Evolutionary conservation across 2,888 invertebrate species (phyloP).

Genomic region (Lithophane ornitopus): DNA sequence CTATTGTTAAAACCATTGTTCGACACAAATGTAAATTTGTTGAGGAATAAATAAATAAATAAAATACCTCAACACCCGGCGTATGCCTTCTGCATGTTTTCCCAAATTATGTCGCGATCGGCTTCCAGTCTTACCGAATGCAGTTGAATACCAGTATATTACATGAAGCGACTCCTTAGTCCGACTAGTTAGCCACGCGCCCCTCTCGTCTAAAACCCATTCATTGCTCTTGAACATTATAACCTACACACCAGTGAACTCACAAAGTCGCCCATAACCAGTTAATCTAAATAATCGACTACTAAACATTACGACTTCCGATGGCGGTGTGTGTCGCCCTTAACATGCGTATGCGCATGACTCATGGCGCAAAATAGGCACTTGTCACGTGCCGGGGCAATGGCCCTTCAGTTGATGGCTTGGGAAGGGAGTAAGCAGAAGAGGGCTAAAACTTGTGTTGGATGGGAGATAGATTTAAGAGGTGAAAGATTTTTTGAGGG

Average conservation of each 20-base stretch:
- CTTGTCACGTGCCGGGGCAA: conserved; percentile 70
- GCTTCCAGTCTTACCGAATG: too few relatives aligned
- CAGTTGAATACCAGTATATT: background rate
- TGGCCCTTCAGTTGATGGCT: conserved; percentile 56
- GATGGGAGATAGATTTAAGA: background rate
- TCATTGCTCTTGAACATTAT: background rate
- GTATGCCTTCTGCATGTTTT: background rate
- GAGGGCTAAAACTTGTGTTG: background rate
- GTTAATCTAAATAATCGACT: conserved; percentile 43
- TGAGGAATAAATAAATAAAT: too few relatives aligned
- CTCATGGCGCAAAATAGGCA: conserved; percentile 68
- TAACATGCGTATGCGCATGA: conserved; percentile 62
- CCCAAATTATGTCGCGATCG: background rate
- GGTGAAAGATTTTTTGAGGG: background rate
- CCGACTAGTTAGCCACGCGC: background rate
- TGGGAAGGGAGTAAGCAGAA: conserved; percentile 7
- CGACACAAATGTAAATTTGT: too few relatives aligned
- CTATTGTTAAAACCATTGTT: too few relatives aligned
- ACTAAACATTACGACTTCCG: conserved; percentile 61
- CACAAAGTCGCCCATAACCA: conserved; percentile 34
- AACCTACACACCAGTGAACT: conserved; percentile 2
- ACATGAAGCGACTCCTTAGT: background rate
- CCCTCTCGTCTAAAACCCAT: conserved; percentile 4
- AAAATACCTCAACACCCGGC: background rate
- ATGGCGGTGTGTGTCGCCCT: conserved; percentile 53